Conservation (phyloP, 1,140 invertebrate genomes). For the Lordiphosa mommai region DNA sequence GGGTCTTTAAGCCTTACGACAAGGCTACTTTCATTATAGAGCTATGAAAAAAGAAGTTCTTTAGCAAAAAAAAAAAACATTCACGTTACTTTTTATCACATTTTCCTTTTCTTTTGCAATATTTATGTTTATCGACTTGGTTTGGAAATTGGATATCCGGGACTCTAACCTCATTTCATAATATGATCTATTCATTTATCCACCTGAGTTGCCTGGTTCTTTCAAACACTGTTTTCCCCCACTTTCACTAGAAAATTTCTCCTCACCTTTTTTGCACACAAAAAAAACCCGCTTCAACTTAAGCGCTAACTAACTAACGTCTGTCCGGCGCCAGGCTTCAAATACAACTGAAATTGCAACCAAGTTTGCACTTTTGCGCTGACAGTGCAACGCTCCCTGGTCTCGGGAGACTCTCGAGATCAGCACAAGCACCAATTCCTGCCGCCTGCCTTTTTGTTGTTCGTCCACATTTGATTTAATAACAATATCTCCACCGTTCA, state of each 20-base stretch:
- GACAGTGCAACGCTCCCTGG: conserved; percentile 24
- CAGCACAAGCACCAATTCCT: neutral
- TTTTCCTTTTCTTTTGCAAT: no score
- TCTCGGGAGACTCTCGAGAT: conserved; percentile 11
- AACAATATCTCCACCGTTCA: conserved; percentile 32
- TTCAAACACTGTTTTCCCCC: no score
- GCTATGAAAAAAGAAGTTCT: no score
- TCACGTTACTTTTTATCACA: no score
- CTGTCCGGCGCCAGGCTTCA: conserved; percentile 24
- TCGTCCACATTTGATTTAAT: conserved; percentile 59
- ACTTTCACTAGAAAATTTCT: neutral
- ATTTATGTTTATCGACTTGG: no score
- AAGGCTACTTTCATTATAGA: no score
- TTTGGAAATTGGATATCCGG: no score
- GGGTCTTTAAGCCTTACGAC: no score
- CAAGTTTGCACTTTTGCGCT: neutral
- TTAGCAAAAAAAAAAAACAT: no score
- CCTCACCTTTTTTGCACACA: neutral
- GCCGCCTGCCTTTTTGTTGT: conserved; percentile 12
- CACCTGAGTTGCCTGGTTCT: no score
- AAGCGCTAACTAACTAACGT: conserved; percentile 1
- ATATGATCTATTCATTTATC: neutral
- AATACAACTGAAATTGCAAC: conserved; percentile 40
- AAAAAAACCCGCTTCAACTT: neutral
- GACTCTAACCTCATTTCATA: no score